Base-by-base conservation (phyloP, 1,140 invertebrate species). In the Steinernema feltiae region DNA sequence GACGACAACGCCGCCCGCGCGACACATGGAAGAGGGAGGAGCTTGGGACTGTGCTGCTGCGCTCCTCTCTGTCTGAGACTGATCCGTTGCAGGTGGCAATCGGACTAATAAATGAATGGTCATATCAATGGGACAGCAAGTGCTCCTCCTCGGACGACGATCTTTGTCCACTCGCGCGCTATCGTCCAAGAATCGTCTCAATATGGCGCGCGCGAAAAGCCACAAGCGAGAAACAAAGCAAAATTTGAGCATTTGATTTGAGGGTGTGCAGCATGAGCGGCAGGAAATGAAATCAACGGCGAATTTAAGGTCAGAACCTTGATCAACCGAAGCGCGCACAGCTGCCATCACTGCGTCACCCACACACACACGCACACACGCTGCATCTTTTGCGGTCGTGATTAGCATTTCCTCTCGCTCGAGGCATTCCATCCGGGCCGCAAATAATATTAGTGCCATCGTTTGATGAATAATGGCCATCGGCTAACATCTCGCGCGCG, bases 121-220 rank as follows among this genome's bases (percentile, higher is more conserved):
- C 53, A 63, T 63, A 63, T 63, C 53, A 63, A 63, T 63, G 53
- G 53, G 53, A n/a, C n/a, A n/a, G 53, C 53, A 63, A 63, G 53
- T 63, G 53, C 53, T n/a, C 24, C 24, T 7, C 24, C 53, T 63
- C 15, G 12, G 35, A 41, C 7, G 35, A 41, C 7, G 12, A 63
- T 63, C 53, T 63, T 63, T 63, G 53, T 63, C 35, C 35, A 7
- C 24, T 63, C 53, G n/a, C n/a, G n/a, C n/a, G n/a, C n/a, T 15
- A 3, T 21, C 2, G 12, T 21, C 53, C 15, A 63, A 63, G 24
- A 63, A 41, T 18, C 24, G 53, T 63, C 53, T 63, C 53, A 63
- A 63, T 63, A 63, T 63, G 53, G 2, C 53, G 53, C 53, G 7
- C n/a, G n/a, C n/a, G n/a, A n/a, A n/a, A n/a, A n/a, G 35, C 35